Evolutionary conservation across 2,113 vertebrate genomes (phyloP).

Genomic region (Embiotoca jacksoni): DNA sequence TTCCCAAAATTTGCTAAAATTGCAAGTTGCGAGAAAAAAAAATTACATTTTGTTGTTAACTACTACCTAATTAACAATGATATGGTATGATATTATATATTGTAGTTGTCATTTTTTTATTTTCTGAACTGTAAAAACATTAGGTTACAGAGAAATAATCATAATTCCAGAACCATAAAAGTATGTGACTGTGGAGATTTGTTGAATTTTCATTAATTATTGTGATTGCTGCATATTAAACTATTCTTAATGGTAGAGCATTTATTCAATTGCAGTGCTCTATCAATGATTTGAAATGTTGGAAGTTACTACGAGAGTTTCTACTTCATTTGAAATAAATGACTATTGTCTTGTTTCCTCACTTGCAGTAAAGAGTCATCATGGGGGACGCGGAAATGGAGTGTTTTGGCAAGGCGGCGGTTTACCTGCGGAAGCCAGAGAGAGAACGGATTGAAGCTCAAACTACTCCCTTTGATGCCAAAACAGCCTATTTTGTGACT

Average conservation of each 20-base stretch:
- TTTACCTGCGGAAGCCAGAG: constrained; percentile 89
- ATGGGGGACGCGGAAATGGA: constrained; percentile 91
- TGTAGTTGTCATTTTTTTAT: too few relatives aligned
- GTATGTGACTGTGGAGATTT: too few relatives aligned
- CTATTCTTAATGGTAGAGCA: not conserved
- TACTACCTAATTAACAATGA: too few relatives aligned
- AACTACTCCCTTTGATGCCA: constrained; percentile 90
- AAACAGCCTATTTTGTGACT: constrained; percentile 85
- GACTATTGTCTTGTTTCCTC: constrained; percentile 4
- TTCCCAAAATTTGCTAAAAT: too few relatives aligned
- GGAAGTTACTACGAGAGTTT: not conserved
- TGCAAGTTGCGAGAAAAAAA: too few relatives aligned
- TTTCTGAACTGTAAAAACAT: too few relatives aligned
- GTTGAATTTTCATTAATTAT: too few relatives aligned
- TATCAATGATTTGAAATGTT: not conserved
- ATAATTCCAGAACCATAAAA: too few relatives aligned
- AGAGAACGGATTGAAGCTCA: constrained; percentile 88
- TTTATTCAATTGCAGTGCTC: not conserved
- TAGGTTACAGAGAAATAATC: too few relatives aligned
- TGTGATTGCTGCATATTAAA: too few relatives aligned
- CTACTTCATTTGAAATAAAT: constrained; percentile 11
- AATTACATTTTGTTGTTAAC: too few relatives aligned
- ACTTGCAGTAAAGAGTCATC: constrained; percentile 69
- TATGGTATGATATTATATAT: too few relatives aligned
- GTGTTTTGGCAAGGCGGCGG: constrained; percentile 86